phyloP scores from a whole-genome alignment of 2,797 vertebrate genomes.

The Urophycis tenuis region DNA sequence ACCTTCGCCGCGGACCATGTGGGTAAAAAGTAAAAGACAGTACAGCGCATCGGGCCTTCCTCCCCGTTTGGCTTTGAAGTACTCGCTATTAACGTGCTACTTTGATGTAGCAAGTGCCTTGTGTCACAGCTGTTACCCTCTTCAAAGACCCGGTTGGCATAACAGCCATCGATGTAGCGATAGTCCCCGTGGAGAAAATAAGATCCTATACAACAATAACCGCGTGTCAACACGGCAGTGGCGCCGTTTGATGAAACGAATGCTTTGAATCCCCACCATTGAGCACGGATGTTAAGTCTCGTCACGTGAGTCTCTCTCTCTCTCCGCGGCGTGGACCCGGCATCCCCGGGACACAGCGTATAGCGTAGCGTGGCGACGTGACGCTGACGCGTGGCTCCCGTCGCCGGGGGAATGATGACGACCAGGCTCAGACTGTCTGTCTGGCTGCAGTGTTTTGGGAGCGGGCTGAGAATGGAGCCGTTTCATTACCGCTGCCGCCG shows the following conservation, averaged over 20 bases:
- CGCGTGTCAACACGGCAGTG: constrained; percentile 31
- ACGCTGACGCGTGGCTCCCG: too few relatives aligned
- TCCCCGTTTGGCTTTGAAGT: background rate
- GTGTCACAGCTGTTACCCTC: constrained; percentile 17
- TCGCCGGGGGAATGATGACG: background rate
- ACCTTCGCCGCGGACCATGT: too few relatives aligned
- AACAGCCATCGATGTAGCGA: constrained; percentile 38
- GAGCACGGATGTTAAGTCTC: constrained; percentile 13
- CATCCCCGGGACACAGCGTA: background rate
- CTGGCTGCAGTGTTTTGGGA: too few relatives aligned
- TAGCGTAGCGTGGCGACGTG: too few relatives aligned
- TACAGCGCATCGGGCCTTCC: background rate
- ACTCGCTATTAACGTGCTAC: background rate
- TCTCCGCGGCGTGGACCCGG: too few relatives aligned
- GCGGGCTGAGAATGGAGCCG: background rate
- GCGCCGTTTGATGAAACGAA: constrained; percentile 40
- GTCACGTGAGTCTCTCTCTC: background rate
- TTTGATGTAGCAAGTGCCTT: constrained; percentile 9
- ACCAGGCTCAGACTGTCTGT: too few relatives aligned
- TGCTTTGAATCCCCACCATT: constrained; percentile 50
- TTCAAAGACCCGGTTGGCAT: constrained; percentile 26
- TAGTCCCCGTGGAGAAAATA: constrained; percentile 47
- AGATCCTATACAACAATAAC: constrained; percentile 36
- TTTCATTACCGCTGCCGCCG: background rate
- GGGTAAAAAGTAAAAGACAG: too few relatives aligned